These are phyloP conservation scores for Sminthurides aquaticus DNA, from an alignment of 2,888 invertebrate genomes.

Conservation along the genomic window DNA sequence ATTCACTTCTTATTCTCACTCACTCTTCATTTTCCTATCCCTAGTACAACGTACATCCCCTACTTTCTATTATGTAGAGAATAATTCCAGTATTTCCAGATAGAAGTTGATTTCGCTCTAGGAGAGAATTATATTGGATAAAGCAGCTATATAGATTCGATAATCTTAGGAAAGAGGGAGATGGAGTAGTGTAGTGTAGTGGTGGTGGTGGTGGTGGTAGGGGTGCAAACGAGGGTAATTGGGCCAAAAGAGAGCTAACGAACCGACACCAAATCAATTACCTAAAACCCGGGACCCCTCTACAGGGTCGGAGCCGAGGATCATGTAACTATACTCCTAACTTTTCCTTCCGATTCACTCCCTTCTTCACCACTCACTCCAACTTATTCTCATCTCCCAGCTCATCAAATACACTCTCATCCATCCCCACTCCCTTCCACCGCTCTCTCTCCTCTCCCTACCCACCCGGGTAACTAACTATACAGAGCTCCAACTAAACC, in stretches of 20 bases:
- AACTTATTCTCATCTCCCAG: neutral
- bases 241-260: slow-evolving; percentile 44
- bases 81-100: no score
- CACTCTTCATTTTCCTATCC: neutral
- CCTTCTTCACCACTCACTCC: neutral
- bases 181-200: slow-evolving; percentile 9
- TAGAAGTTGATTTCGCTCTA: no score
- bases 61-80: no score
- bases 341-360: neutral
- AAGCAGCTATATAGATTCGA: no score
- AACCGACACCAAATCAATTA: slow-evolving; percentile 44
- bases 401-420: no score
- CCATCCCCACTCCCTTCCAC: no score
- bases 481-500: neutral
- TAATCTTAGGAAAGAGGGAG: no score
- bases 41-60: no score
- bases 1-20: slow-evolving; percentile 14
- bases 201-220: slow-evolving; percentile 24
- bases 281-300: slow-evolving; percentile 42
- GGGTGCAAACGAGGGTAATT: slow-evolving; percentile 44
- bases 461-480: neutral
- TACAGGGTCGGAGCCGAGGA: slow-evolving; percentile 7
- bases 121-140: no score
- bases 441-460: neutral
- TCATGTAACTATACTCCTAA: neutral